Evolutionary conservation across 1,140 invertebrate genomes (phyloP), one percentile per base, ranked within the genome.

Genomic region (Papilio polyxenes): DNA sequence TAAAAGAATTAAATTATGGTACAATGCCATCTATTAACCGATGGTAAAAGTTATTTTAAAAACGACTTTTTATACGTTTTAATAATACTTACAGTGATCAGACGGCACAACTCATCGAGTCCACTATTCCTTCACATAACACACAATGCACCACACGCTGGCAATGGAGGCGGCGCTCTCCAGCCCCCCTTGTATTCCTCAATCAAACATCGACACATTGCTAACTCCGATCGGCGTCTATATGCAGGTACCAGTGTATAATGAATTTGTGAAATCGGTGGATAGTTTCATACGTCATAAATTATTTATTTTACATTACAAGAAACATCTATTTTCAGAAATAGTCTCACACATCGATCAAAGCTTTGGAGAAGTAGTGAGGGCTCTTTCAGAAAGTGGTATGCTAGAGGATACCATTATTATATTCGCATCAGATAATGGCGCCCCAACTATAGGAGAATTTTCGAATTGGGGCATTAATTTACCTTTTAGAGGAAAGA

Each of bases 391-490:
- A 44, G 92, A 95, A 15, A 96, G 95, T 76, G 91, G 95, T 0
- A 97, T 98, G 95, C 89, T 98, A 9, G 92, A 95, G n/a, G 96
- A 98, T 86, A 96, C 97, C 10, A 96, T 98, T 17, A 96, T 98
- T 72, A 82, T 97, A 0, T 98, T 98, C 87, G 95, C 96, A 83
- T 96, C 96, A 1, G 97, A 98, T 87, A 98, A 98, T 89, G 98
- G 98, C 4, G 97, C 97, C 0, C 96, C 97, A 1, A 97, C 97
- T 0, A 92, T 95, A 20, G 97, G 97, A 20, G 94, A 96, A 82
- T 96, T 97, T 85, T 95, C 94, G 15, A 99, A 98, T 91, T 95
- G 96, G 79, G 98, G 97, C 3, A 97, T 97, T 40, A 99, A 99
- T 94, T 98, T 96, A 94, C 98, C 98, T 20, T 95, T 99, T 0